Evolutionary conservation across 1,140 invertebrate species (phyloP), one percentile per base, ranked within the genome.

Genomic region (Plodia interpunctella): DNA sequence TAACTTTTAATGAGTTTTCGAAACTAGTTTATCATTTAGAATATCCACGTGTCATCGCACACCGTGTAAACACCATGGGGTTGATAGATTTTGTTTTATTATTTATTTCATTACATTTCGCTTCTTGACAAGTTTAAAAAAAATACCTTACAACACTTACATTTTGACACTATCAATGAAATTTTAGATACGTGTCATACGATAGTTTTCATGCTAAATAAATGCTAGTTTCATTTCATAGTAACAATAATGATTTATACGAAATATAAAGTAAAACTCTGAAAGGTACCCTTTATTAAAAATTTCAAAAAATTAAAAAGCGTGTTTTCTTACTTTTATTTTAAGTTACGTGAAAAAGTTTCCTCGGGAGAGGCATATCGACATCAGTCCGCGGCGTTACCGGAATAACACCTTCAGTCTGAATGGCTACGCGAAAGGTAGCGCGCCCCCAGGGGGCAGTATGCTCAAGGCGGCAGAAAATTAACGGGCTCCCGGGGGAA

Each of bases 401-500:
- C 66, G 74, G 85, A 89, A 90, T 85, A 90, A 90, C 88, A 90
- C 88, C 89, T 90, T 83, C 67, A 82, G 81, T 74, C 70, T 84
- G 86, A 88, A 87, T 83, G 82, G 83, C 77, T 88, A 72, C 80
- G 78, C 78, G 88, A 88, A 87, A 84, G 88, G 88, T 87, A 89
- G 81, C 70, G 70, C 55, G 79, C 87, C 92, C 90, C 91, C 70
- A 62, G 91, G 83, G 92, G 89, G 91, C 90, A 92, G 84, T 93
- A 92, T 92, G 92, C 92, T 92, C 92, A 92, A 92, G 92, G 92
- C 92, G 92, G 91, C 91, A 92, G 92, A 93, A 93, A 93, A 93
- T 93, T 93, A 92, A 93, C 91, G 91, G 88, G 90, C 85, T 83
- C 91, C 90, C 91, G 66, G 74, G 90, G 92, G 91, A 92, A 92